Conservation (phyloP, 2,113 vertebrate genomes). For the Pseudolaguvia tuberculata region DNA sequence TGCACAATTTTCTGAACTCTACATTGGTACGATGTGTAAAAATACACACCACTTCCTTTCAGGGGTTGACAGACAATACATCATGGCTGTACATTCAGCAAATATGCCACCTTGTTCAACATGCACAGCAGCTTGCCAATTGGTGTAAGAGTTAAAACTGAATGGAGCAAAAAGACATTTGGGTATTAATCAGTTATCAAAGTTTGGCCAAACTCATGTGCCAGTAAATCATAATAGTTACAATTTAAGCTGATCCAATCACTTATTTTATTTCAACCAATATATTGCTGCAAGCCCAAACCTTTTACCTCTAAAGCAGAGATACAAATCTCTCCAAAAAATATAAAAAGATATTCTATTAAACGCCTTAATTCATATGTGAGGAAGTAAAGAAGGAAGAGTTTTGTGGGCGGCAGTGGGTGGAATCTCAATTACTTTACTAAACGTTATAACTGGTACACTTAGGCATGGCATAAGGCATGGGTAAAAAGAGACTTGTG, state of each 20-base stretch:
- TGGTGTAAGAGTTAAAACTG: conserved; percentile 16
- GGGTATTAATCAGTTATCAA: conserved; percentile 20
- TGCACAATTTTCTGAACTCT: conserved; percentile 1
- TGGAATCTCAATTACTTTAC: conserved; percentile 43
- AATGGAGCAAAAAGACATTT: conserved; percentile 24
- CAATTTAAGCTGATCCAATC: conserved; percentile 23
- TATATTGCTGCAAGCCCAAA: conserved; percentile 42
- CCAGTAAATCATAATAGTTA: conserved; percentile 16
- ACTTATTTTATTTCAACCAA: conserved; percentile 36
- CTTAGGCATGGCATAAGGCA: conserved; percentile 66
- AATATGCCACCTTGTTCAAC: not conserved
- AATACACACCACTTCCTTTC: not conserved
- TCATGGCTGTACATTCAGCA: conserved; percentile 15
- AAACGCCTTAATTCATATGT: conserved; percentile 54
- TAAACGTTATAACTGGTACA: conserved; percentile 58
- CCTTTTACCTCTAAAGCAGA: conserved; percentile 50
- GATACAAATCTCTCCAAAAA: conserved; percentile 42
- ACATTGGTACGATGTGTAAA: not conserved
- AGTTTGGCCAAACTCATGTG: conserved; percentile 19
- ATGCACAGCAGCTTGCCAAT: conserved; percentile 14
- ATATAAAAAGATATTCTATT: conserved; percentile 48
- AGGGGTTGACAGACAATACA: conserved; percentile 23
- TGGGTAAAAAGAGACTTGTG: conserved; percentile 53
- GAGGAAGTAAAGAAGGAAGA: conserved; percentile 52
- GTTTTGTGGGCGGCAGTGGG: conserved; percentile 54